These are phyloP conservation scores for Podarcis muralis DNA, from an alignment of 2,113 vertebrate genomes.

Conservation along the genomic window DNA sequence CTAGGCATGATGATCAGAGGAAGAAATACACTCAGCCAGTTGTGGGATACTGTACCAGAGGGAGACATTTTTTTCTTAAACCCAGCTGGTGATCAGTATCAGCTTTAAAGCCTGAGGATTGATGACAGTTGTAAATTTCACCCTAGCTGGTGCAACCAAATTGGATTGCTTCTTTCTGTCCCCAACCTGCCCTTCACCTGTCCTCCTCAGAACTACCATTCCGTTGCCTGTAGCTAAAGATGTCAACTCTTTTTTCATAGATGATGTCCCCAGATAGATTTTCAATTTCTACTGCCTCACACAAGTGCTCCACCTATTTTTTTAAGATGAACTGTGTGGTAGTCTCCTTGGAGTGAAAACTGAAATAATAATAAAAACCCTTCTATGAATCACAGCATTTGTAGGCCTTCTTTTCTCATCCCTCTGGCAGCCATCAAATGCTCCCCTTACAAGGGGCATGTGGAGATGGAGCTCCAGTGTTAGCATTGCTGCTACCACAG, in stretches of 20 bases:
- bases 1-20: conserved; percentile 58
- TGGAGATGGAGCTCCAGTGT: not conserved
- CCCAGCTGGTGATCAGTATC: conserved; percentile 64
- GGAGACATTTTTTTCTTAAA: conserved; percentile 54
- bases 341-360: conserved; percentile 24
- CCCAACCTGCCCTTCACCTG: conserved; percentile 64
- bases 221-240: conserved; percentile 19
- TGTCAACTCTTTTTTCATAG: not conserved
- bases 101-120: conserved; percentile 65
- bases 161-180: conserved; percentile 62
- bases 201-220: conserved; percentile 34
- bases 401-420: not conserved
- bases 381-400: not conserved
- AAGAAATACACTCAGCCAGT: conserved; percentile 51
- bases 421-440: not conserved
- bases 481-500: not conserved
- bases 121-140: conserved; percentile 67
- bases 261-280: conserved; percentile 29
- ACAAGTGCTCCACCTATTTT: conserved; percentile 5
- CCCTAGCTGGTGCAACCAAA: conserved; percentile 60
- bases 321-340: not conserved
- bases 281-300: conserved; percentile 19
- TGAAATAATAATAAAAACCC: not conserved
- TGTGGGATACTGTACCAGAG: conserved; percentile 58
- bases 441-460: not conserved